A percentile compares a stretch with the other conserved stretches of the same genome.
Conservation (phyloP, 92 coral and sea anemone genomes). For the Ricordea florida region DNA sequence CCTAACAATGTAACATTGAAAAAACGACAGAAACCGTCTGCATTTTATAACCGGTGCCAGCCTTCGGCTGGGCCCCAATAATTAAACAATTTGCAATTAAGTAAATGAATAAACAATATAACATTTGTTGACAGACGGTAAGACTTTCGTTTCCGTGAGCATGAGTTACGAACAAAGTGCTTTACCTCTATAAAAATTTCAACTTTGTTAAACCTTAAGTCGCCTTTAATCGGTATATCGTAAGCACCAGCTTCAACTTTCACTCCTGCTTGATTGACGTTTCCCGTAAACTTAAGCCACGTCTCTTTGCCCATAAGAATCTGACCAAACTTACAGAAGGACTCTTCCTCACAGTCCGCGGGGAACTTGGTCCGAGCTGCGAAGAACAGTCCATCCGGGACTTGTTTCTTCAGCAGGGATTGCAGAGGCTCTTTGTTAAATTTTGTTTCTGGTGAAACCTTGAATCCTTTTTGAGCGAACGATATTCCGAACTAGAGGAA, state of each 20-base stretch:
- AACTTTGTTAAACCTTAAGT: constrained; percentile 74
- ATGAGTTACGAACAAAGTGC: not conserved
- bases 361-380: constrained; percentile 60
- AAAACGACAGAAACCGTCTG: no score
- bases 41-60: no score
- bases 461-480: constrained; percentile 69
- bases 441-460: constrained; percentile 43
- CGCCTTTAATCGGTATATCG: constrained; percentile 58
- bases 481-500: constrained; percentile 56
- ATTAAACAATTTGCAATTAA: no score
- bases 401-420: constrained; percentile 42
- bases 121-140: no score
- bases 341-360: constrained; percentile 43
- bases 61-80: no score
- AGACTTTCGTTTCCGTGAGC: not conserved
- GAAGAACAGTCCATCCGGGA: constrained; percentile 66
- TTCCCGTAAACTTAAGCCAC: constrained; percentile 48
- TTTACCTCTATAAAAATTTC: constrained; percentile 74
- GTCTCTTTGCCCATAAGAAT: constrained; percentile 64
- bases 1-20: no score
- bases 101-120: no score
- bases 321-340: constrained; percentile 40
- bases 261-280: constrained; percentile 38
- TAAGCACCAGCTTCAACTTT: constrained; percentile 54
- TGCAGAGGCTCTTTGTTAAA: constrained; percentile 59